A percentile compares a stretch with the other conserved stretches of the same genome.
phyloP scores from a whole-genome alignment of 2,888 invertebrate species.

The Trilocha varians region DNA sequence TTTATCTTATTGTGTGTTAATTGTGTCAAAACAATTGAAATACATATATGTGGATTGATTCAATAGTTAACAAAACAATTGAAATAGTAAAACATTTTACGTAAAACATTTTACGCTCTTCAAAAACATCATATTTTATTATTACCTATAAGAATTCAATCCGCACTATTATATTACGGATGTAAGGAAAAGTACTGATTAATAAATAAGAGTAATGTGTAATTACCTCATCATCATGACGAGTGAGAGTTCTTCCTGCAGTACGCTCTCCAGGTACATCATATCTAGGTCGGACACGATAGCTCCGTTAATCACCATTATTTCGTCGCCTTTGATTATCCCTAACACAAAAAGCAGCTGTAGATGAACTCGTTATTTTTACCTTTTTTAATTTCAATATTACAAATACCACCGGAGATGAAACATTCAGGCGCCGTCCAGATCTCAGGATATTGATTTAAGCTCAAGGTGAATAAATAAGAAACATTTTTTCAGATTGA shows the following conservation, averaged over 20 bases:
- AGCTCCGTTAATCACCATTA: conserved; percentile 98
- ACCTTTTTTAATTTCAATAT: conserved; percentile 22
- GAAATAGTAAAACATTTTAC: no score
- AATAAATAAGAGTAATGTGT: conserved; percentile 12
- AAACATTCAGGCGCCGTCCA: conserved; percentile 13
- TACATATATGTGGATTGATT: no score
- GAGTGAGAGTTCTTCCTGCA: conserved; percentile 94
- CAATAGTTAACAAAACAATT: no score
- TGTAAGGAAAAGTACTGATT: neutral
- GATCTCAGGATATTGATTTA: conserved; percentile 14
- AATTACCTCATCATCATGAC: conserved; percentile 95
- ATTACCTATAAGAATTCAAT: no score
- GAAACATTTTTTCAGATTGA: neutral
- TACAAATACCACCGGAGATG: conserved; percentile 20
- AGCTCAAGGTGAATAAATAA: conserved; percentile 1
- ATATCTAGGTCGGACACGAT: conserved; percentile 98
- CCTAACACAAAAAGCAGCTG: conserved; percentile 76
- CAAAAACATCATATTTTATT: no score
- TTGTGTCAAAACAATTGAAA: no score
- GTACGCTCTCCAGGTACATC: conserved; percentile 98
- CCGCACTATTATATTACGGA: no score
- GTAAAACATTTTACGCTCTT: no score
- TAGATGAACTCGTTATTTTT: conserved; percentile 37
- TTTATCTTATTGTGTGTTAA: no score
- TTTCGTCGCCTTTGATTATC: conserved; percentile 97